These are phyloP conservation scores for Cydia splendana DNA, from an alignment of 1,140 invertebrate species.

Conservation along the genomic window DNA sequence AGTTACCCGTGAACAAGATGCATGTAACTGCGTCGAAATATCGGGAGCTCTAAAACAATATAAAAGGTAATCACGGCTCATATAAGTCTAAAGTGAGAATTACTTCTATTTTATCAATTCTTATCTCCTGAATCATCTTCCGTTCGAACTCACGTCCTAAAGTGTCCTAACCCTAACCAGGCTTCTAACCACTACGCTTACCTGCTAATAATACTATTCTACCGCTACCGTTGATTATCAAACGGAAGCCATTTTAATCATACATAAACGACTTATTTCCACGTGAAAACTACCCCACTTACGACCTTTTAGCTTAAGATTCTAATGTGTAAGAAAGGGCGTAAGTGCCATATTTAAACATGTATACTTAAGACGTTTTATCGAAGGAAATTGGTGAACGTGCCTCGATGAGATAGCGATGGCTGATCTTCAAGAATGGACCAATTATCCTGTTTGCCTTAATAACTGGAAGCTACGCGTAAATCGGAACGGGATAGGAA, in stretches of 20 bases:
- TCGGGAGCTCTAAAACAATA: too few species aligned
- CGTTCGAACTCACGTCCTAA: neutral
- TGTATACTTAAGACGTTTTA: neutral
- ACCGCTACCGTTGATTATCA: neutral
- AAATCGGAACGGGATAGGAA: neutral
- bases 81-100: too few species aligned
- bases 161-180: neutral
- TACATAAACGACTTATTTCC: neutral
- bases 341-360: neutral
- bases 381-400: neutral
- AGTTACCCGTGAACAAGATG: too few species aligned
- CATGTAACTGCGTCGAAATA: too few species aligned
- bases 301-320: neutral
- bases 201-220: neutral
- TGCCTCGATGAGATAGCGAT: slow-evolving; percentile 2
- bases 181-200: slow-evolving; percentile 4
- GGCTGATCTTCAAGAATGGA: slow-evolving; percentile 11
- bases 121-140: neutral
- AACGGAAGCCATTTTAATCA: neutral
- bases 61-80: too few species aligned
- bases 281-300: neutral
- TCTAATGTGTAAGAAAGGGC: neutral
- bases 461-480: neutral
- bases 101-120: too few species aligned
- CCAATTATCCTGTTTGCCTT: slow-evolving; percentile 19